Base-by-base conservation (phyloP, 2,888 invertebrate species). In the Pristionchus arcanus region DNA sequence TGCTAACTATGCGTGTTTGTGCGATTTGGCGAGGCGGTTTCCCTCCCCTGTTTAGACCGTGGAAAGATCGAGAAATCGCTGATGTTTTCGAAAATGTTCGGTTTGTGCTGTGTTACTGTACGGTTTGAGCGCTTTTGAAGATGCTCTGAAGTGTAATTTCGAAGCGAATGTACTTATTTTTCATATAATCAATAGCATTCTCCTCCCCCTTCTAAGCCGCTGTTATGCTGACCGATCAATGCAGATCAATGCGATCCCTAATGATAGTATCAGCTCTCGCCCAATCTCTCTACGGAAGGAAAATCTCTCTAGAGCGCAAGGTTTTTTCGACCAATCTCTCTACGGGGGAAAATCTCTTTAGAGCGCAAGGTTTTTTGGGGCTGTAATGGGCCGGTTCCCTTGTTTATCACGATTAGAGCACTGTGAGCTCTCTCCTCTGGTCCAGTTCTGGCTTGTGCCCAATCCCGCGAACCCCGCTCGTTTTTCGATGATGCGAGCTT, bases 1-100 rank as follows among this genome's bases (percentile, higher is more conserved):
- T 55, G 55, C 77, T 77, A 77, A 77, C 77, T 77, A 77, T 77
- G 77, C 37, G 37, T 77, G 42, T 77, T 77, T 77, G 42, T 25
- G 42, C 42, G 42, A 49, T 49, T 49, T 63, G 63, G 25, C 63
- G 63, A n/a, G 63, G 21, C n/a, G n/a, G 28, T 68, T 28, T 68
- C 68, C 28, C 68, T 66, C 66, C 21, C 63, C n/a, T n/a, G 55
- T 55, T 55, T 55, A 55, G 13, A 55, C 21, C 55, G 55, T 4
- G 16, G 21, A 55, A 55, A 55, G 55, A 55, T 55, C 55, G 55
- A 55, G 21, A 21, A 21, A 55, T 55, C 55, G 19, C 19, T 19
- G 55, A 19, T 55, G 55, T 55, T 55, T 55, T 55, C 21, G 19
- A 21, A 55, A 55, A 55, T 21, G 55, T 55, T 55, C 19, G 16